Conservation (phyloP, 2,888 invertebrate genomes). For the Acrobasis suavella region DNA sequence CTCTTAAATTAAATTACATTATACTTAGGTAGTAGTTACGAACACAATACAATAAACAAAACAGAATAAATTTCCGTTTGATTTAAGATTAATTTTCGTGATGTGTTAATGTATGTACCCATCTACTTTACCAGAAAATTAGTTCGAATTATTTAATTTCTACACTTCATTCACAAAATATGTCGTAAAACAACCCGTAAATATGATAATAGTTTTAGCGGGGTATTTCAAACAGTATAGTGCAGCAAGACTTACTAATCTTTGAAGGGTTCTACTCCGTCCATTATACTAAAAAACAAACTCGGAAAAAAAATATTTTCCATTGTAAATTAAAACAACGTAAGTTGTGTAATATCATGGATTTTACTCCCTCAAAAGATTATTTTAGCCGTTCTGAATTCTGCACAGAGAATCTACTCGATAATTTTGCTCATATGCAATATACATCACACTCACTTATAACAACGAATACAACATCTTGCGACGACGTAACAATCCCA, state of each 20-base stretch:
- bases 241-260: too few relatives aligned
- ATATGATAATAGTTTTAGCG: not conserved
- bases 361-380: too few relatives aligned
- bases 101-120: constrained; percentile 6
- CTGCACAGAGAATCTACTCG: constrained; percentile 25
- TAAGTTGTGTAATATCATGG: too few relatives aligned
- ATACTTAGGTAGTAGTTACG: constrained; percentile 17
- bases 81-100: not conserved
- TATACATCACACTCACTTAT: constrained; percentile 21
- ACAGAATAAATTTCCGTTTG: not conserved
- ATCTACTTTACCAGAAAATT: constrained; percentile 23
- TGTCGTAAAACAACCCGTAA: not conserved
- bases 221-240: not conserved
- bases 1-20: constrained; percentile 10
- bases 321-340: too few relatives aligned
- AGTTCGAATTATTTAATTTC: constrained; percentile 10
- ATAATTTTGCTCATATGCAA: constrained; percentile 28
- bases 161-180: not conserved
- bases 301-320: too few relatives aligned
- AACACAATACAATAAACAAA: constrained; percentile 7
- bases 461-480: constrained; percentile 21
- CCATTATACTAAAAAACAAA: too few relatives aligned
- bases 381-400: not conserved
- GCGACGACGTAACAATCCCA: constrained; percentile 37
- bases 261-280: too few relatives aligned